Evolutionary conservation across 2,113 vertebrate genomes (phyloP).

Genomic region (Hydrochoerus hydrochaeris): DNA sequence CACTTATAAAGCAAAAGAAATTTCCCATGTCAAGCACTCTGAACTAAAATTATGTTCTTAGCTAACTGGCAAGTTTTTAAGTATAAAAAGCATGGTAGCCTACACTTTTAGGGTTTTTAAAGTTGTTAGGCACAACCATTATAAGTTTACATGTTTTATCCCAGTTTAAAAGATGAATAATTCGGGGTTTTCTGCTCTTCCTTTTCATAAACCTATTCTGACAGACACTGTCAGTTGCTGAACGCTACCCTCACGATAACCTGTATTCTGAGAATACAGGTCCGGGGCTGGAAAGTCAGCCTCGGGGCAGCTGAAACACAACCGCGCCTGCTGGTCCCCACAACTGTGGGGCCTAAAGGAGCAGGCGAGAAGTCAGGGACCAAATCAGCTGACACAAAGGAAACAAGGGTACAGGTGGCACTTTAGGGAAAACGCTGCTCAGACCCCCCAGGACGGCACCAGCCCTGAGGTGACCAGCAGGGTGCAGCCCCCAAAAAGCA

Average conservation of each 20-base stretch:
- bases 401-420: neutral
- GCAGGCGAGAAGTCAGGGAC: neutral
- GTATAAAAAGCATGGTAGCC: neutral
- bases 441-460: neutral
- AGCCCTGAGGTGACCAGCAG: neutral
- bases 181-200: neutral
- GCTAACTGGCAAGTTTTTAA: constrained; percentile 7
- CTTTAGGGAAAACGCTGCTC: neutral
- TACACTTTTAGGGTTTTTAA: neutral
- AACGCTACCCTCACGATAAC: neutral
- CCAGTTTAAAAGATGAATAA: neutral
- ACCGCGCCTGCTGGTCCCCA: neutral
- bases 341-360: neutral
- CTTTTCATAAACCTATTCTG: neutral
- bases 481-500: neutral
- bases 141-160: neutral
- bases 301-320: neutral
- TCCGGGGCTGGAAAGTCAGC: neutral
- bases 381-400: neutral
- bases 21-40: neutral
- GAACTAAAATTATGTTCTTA: neutral
- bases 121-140: neutral
- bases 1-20: neutral
- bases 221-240: neutral
- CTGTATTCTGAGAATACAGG: neutral